Evolutionary conservation across 2,888 invertebrate species (phyloP), one percentile per base, ranked within the genome.

Genomic region (Thera obeliscata): DNA sequence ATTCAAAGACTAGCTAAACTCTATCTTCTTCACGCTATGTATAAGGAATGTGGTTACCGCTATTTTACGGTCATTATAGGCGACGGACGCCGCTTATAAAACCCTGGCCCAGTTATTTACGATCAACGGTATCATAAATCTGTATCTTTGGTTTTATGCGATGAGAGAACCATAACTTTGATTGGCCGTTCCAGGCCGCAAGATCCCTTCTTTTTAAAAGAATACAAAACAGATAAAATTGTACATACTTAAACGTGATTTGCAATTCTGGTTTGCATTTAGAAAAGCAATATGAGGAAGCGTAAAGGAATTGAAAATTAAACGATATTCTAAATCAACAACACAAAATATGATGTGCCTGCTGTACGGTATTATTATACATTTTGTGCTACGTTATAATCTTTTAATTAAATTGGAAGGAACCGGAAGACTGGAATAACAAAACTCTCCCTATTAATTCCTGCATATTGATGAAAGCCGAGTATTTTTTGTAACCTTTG

Each of bases 151-250:
- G 78, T 78, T 84, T 80, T 81, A 83, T 81, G 80, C 68, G 67
- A 78, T 72, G 74, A 81, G 77, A 81, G 85, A 86, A 88, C 84
- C 83, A 83, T 87, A 86, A 84, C 75, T 85, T 86, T 83, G 85
- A 88, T 86, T 86, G 81, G 82, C 76, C 82, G 79, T 76, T 79
- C 82, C 76, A 74, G 74, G 60, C 73, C 74, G 69, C 80, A 81
- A 82, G 81, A 78, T 81, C 38, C 56, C 33, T 43, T 43, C 52
- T 4, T 50, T 50, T 50, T 3, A 56, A 12, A 41, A 12, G 7
- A n/a, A 6, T 11, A 33, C 9, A 46, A 9, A 46, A 46, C 22
- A 22, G 22, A 22, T 22, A 22, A 22, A 22, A 22, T 22, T 22
- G 22, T 22, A 22, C 22, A 22, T 22, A 22, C 22, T 22, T 22